Evolutionary conservation across 2,797 vertebrate genomes (phyloP).

Genomic region (Phrynocephalus vlangalii): DNA sequence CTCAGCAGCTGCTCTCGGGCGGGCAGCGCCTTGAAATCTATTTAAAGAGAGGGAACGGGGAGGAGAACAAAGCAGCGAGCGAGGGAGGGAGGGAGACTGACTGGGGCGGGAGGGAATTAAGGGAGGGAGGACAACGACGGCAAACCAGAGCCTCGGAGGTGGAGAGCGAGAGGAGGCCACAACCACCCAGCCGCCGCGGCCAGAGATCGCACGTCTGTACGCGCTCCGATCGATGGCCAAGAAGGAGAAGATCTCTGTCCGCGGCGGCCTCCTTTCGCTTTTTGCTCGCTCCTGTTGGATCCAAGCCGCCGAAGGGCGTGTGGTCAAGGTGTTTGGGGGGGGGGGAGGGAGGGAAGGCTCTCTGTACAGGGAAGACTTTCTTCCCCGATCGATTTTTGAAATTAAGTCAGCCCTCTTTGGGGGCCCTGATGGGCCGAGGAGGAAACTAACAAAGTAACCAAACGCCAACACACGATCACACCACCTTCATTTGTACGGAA

Average conservation of each 20-base stretch:
- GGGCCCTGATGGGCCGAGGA: too few species aligned
- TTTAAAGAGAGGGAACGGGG: slow-evolving; percentile 80
- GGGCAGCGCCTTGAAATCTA: slow-evolving; percentile 83
- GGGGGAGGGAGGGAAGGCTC: slow-evolving; percentile 54
- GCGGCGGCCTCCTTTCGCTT: slow-evolving; percentile 80
- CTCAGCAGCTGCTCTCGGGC: slow-evolving; percentile 80
- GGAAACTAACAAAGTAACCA: too few species aligned
- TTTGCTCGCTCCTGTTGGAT: slow-evolving; percentile 58
- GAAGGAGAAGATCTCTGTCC: slow-evolving; percentile 82
- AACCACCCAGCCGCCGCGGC: slow-evolving; percentile 78
- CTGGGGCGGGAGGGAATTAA: slow-evolving; percentile 61
- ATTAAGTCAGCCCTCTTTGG: too few species aligned
- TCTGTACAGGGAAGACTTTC: neutral
- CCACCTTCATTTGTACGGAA: too few species aligned
- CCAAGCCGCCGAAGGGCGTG: slow-evolving; percentile 42
- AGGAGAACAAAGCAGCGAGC: slow-evolving; percentile 73
- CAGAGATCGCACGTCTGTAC: slow-evolving; percentile 83
- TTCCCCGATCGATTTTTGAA: neutral
- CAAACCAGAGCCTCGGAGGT: slow-evolving; percentile 39
- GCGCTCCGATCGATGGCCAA: slow-evolving; percentile 78
- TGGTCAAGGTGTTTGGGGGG: slow-evolving; percentile 30
- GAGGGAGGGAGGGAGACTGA: slow-evolving; percentile 69
- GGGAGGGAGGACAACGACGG: slow-evolving; percentile 31
- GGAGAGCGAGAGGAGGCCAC: slow-evolving; percentile 63
- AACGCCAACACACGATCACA: too few species aligned